Evolutionary conservation across 2,797 vertebrate genomes (phyloP), one percentile per base, ranked within the genome.

Genomic region (Jordanella pulchra): DNA sequence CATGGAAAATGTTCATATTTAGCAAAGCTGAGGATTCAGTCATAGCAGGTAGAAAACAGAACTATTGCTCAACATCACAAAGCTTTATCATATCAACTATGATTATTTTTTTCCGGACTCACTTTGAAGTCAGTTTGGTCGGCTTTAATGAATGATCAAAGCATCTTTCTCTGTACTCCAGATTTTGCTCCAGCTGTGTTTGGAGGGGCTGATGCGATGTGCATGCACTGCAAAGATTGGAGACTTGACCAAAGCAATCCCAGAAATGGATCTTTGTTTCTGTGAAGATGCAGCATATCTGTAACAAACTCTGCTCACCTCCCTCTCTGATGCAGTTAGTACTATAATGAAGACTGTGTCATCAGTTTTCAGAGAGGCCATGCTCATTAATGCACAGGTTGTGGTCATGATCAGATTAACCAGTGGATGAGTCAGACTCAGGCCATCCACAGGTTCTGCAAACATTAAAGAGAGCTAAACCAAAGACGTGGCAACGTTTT

Each of bases 371-470:
- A 71, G 58, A 71, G 55, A 68, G 71, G 56, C 50, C 72, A 45
- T 58, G 48, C n/a, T 64, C 42, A 28, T 45, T 45, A 45, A 27
- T 65, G 27, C 42, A 14, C 42, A 25, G 13, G 39, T 45, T 65
- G n/a, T 47, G 39, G 15, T 71, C 42, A 65, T 69, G 67, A 54
- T 69, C 65, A 15, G 55, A 82, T 78, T 75, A 79, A 72, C 73
- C 39, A 11, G 15, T 56, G 21, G 48, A 12, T 78, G 72, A 80
- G 71, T 80, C 69, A 72, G 53, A 71, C 65, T 58, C 7, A 67
- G 64, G 53, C 71, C n/a, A 21, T 30, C 25, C 72, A 68, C 42
- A 68, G 78, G 78, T 67, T 78, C 55, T 84, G 74, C 25, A 27
- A 56, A 4, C 25, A 17, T 0, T 28, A 56, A 56, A 14, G 5